Evolutionary conservation across 2,797 vertebrate genomes (phyloP), one percentile per base, ranked within the genome.

Genomic region (Propithecus deckenii): DNA sequence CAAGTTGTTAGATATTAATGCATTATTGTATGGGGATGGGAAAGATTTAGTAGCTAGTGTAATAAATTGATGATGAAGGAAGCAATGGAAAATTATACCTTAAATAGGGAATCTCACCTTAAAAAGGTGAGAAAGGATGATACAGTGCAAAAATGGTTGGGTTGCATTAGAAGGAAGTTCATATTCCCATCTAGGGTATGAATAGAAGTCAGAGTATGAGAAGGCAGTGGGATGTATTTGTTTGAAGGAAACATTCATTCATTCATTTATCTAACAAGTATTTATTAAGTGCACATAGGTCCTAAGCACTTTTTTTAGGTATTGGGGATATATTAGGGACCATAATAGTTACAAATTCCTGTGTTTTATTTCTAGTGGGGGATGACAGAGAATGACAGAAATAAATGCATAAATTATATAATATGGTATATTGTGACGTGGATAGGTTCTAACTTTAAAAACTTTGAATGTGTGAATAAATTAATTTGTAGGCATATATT

Each of bases 381-480:
- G 65, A 88, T 86, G 87, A 55, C 63, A 81, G 10, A 84, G 32
- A 57, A 57, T 57, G 55, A 57, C 32, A 65, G n/a, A 84, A 90
- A 72, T 65, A 92, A 81, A 92, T 50, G 18, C 7, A 65, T 38
- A 89, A 86, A 35, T 89, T 92, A 71, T 30, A 91, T 57, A 84
- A 15, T 41, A 71, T 52, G 48, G 10, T 71, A 83, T 69, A 65
- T 61, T 71, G 9, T 76, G 43, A 52, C 52, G 61, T 86, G 15
- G 22, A 74, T 85, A 91, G 88, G 83, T 93, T 91, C 2, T 13
- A 92, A 46, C n/a, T 85, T 91, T 57, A 92, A 75, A 93, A 78
- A 43, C 13, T 15, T 38, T 80, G 52, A 48, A 75, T 91, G 1
- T 89, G 3, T 92, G 23, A 81, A 89, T 76, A 93, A 92, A 87